Evolutionary conservation across 35 echinoderm and acorn worm species (phyloP).

Genomic region (Diadema setosum): DNA sequence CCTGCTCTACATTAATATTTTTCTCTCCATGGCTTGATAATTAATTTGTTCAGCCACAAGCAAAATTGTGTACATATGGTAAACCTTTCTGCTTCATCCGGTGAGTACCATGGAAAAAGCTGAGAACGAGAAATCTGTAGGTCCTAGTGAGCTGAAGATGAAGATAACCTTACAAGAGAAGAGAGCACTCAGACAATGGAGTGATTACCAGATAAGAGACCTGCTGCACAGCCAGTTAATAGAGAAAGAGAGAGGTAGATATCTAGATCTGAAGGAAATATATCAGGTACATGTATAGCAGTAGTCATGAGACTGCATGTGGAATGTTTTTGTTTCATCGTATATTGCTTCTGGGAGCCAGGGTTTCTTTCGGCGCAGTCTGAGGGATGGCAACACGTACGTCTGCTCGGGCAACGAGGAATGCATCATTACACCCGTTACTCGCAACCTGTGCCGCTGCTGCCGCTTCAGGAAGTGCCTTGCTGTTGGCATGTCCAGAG

Average conservation of each 20-base stretch:
- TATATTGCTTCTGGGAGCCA: not conserved
- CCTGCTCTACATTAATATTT: no score
- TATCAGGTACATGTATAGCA: not conserved
- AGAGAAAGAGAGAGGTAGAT: not conserved
- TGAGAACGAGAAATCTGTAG: no score
- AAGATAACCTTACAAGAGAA: no score
- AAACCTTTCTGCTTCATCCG: no score
- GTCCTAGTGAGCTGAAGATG: no score
- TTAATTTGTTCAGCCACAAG: no score
- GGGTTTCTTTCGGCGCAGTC: conserved; percentile 74
- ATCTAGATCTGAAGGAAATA: not conserved
- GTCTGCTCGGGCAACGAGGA: conserved; percentile 45
- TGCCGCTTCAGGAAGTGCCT: conserved; percentile 82
- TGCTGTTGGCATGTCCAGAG: conserved; percentile 62
- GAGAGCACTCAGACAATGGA: no score
- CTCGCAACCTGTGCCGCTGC: conserved; percentile 54
- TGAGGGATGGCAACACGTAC: conserved; percentile 50
- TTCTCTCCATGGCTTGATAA: no score
- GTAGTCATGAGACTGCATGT: not conserved
- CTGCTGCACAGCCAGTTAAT: not conserved
- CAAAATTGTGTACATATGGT: no score
- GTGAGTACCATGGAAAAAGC: no score
- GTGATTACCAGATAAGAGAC: no score
- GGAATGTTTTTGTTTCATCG: not conserved
- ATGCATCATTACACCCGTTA: conserved; percentile 52